Conservation (phyloP, 2,888 invertebrate genomes). For the Amblyteles armatorius region DNA sequence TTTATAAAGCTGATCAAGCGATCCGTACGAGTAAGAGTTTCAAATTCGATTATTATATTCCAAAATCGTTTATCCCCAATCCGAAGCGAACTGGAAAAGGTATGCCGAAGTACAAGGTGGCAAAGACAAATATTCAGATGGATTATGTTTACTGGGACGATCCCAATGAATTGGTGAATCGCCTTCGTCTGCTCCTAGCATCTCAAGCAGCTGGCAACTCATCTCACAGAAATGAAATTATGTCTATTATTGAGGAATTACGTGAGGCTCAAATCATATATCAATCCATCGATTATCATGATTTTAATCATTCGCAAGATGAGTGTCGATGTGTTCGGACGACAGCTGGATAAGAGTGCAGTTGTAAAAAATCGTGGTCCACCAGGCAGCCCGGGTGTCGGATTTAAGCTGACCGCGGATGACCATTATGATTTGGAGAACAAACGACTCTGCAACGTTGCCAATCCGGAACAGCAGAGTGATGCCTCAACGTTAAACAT, state of each 20-base stretch:
- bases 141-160: too few species aligned
- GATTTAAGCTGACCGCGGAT: conserved; percentile 7
- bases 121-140: too few species aligned
- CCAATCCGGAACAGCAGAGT: background rate
- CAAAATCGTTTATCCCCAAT: too few species aligned
- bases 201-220: conserved; percentile 54
- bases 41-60: too few species aligned
- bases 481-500: conserved; percentile 24
- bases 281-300: background rate
- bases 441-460: conserved; percentile 57
- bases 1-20: too few species aligned
- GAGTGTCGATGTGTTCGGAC: too few species aligned
- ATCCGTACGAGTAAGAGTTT: too few species aligned
- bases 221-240: conserved; percentile 45
- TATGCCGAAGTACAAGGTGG: too few species aligned
- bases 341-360: conserved; percentile 10
- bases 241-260: conserved; percentile 49
- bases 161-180: too few species aligned
- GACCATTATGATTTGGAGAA: conserved; percentile 57
- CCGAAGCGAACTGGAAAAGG: too few species aligned
- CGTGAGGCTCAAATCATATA: conserved; percentile 12
- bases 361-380: conserved; percentile 28
- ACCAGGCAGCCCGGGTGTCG: conserved; percentile 23
- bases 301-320: background rate
- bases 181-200: conserved; percentile 25